A percentile compares a stretch with the other conserved stretches of the same genome.
Evolutionary conservation across 1,140 invertebrate genomes (phyloP).

Genomic region (Pogonomyrmex californicus): DNA sequence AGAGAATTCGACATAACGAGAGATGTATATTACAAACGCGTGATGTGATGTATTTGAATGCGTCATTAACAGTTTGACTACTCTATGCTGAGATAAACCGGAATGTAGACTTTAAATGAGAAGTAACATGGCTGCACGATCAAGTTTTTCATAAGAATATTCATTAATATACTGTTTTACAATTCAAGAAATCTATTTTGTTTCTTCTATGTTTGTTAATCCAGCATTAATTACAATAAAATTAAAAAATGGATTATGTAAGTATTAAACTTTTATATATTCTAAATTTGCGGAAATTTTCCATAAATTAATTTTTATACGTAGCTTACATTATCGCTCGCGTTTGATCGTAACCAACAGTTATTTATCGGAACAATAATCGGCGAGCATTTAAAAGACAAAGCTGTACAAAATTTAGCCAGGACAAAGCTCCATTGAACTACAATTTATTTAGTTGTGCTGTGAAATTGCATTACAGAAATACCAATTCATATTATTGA

Average conservation of each 20-base stretch:
- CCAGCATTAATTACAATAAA: neutral
- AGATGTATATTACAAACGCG: neutral
- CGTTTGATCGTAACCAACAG: neutral
- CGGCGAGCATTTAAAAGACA: neutral
- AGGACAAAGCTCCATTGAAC: conserved; percentile 4
- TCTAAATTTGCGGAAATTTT: conserved; percentile 12
- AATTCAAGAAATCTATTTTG: conserved; percentile 1
- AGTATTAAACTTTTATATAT: neutral
- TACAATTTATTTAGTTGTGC: conserved; percentile 33
- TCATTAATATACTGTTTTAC: neutral
- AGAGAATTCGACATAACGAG: neutral
- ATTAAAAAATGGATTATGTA: neutral
- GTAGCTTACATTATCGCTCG: neutral
- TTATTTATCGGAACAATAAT: conserved; percentile 26
- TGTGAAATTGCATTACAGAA: conserved; percentile 18
- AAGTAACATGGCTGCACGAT: neutral
- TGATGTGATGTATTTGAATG: neutral
- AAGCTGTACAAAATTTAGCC: conserved; percentile 6
- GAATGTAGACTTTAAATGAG: conserved; percentile 11
- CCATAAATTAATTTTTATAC: neutral
- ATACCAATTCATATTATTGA: neutral
- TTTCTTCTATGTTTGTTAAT: neutral
- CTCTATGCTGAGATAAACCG: neutral
- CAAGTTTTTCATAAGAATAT: too few species aligned
- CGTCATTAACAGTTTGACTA: conserved; percentile 2